Conservation (phyloP, 1,140 invertebrate species). For the Chlorops oryzae region DNA sequence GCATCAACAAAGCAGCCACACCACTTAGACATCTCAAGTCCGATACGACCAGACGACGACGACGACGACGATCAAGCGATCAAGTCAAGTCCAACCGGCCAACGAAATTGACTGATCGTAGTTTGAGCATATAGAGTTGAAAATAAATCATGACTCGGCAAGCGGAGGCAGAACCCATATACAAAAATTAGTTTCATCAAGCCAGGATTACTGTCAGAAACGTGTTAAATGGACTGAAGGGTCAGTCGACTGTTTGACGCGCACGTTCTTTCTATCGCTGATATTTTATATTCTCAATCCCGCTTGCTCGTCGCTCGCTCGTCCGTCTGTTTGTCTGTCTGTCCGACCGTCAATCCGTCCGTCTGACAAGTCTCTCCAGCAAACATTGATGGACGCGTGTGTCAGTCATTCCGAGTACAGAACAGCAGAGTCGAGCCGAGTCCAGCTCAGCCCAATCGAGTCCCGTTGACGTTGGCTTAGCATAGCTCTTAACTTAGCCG, state of each 20-base stretch:
- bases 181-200: conserved; percentile 47
- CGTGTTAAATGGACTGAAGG: conserved; percentile 46
- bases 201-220: conserved; percentile 46
- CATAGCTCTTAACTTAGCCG: no score
- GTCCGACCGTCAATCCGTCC: neutral
- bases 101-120: no score
- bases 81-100: neutral
- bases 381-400: no score
- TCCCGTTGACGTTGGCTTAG: no score
- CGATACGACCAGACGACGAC: neutral
- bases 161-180: conserved; percentile 23
- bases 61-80: neutral
- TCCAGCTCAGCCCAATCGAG: no score
- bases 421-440: no score
- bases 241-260: conserved; percentile 45
- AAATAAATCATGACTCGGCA: conserved; percentile 39
- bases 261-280: no score
- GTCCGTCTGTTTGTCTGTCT: conserved; percentile 1
- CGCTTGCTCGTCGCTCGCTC: conserved; percentile 21
- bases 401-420: no score
- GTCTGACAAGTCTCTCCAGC: neutral
- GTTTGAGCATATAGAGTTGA: no score
- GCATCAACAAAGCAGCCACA: no score
- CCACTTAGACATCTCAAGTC: no score
- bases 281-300: no score